Base-by-base conservation (phyloP, 2,113 vertebrate genomes). In the Otocyon megalotis region DNA sequence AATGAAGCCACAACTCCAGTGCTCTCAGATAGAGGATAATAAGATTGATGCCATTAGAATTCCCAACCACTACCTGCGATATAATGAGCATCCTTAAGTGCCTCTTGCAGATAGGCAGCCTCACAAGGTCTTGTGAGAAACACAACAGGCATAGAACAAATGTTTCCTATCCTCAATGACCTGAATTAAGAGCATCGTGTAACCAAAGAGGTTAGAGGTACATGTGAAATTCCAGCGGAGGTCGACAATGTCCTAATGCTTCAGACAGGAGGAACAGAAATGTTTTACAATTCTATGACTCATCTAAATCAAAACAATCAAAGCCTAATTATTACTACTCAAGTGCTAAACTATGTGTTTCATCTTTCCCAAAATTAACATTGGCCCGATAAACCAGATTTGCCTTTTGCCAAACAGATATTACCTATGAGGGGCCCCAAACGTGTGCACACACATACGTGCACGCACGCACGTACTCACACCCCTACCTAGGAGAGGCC, bases 131-230 rank as follows among this genome's bases (percentile, higher is more conserved):
- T 93, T 87, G 84, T 50, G 80, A 84, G 83, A 69, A 94, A 86
- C 28, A 80, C 77, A 63, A 53, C 10, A 62, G 48, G 94, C 10
- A 11, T 69, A 79, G 63, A 35, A 85, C 67, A 91, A 54, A 87
- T n/a, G 60, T 48, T 79, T 84, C 93, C 90, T 76, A 37, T 53
- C 96, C 63, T 92, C 85, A 13, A 15, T 20, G 10, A 79, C 93
- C 96, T 86, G 77, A 90, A 96, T 91, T 74, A 58, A 53, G 53
- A 96, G 90, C 43, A 20, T 62, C 37, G 28, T 43, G 67, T 88
- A 94, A 96, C 96, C 88, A 24, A 67, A 97, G 94, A 94, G 53
- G 43, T 28, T 17, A 83, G 2, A n/a, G 96, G 65, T 72, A 83
- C 74, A 82, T 28, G 2, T 77, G 90, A 97, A 89, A 97, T 84